Evolutionary conservation across 2,888 invertebrate species (phyloP), one percentile per base, ranked within the genome.

Genomic region (Drosophila ustulata): DNA sequence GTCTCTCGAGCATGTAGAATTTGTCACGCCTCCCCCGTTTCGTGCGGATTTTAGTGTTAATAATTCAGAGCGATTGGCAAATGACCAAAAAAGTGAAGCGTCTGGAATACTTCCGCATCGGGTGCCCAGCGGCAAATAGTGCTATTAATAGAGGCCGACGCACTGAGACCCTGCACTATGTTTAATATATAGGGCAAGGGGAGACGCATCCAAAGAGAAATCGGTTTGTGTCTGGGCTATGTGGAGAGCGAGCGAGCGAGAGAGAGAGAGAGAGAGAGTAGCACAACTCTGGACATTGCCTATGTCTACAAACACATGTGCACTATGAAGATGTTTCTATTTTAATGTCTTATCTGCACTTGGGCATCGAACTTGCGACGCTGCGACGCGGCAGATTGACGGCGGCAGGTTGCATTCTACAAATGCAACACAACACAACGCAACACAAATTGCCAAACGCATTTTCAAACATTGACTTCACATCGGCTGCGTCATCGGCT

Each of bases 71-170:
- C 72, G 78, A 80, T 89, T 86, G 86, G 86, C 86, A 86, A 87
- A 75, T 84, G 80, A 89, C 89, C 86, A 88, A 81, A 69, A 83
- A 83, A 71, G 59, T 66, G 49, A 76, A 61, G 69, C 73, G 86
- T 86, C 86, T 86, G 86, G 86, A 86, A 87, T 76, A 89, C 88
- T 86, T 88, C 86, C 86, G 86, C 88, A 87, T 86, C 84, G 75
- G 87, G 79, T 86, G 46, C 61, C 69, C 50, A 62, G 75, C 18
- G 18, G 18, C 65, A 55, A 67, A 68, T 45, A 25, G 9, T 3
- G 61, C 77, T 81, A 85, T 81, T 74, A 71, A 56, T 81, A 85
- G 82, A 62, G 62, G 62, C 28, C 65, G 61, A 56, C 65, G 46
- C n/a, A 37, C 37, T 58, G 61, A 57, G 50, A 37, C 37, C 37